Base-by-base conservation (phyloP, 2,888 invertebrate species). In the Axea sp. region DNA sequence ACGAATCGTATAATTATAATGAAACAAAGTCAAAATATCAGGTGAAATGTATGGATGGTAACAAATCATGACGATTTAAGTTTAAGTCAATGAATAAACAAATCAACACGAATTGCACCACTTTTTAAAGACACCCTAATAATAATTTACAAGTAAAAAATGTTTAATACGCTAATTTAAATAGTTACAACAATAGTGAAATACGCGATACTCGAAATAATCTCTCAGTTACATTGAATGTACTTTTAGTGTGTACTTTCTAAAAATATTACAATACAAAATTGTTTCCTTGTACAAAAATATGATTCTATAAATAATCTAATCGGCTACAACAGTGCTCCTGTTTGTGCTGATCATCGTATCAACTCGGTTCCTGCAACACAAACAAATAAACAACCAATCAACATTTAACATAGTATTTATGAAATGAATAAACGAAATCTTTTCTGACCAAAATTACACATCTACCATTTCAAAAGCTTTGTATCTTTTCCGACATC, bases 291-390 rank as follows among this genome's bases (percentile, higher is more conserved):
- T 60, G 65, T 76, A 74, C 57, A 76, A 69, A 65, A 76, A 65
- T 74, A 76, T 68, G 45, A 49, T 55, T 75, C 68, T 75, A 72
- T 75, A 53, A 72, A 64, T 68, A 35, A 22, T 71, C 60, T 60
- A 72, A 68, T 71, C 60, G 39, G 47, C 55, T 74, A 64, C 59
- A 43, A 53, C 31, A 60, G 15, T 53, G 37, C 55, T 41, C 15
- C 9, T 11, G 6, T 51, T 33, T 43, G 30, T 49, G 65, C 60
- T 47, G 64, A 76, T 76, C 76, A 76, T 65, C 76, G 76, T 60
- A 76, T 74, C 30, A 76, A 59, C n/a, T 76, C 76, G 6, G 76
- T 76, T 9, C 76, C 76, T 76, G 69, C 0, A 76, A 76, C 59
- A 72, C 22, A 64, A n/a, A 51, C 22, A 51, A 24, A 24, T 9